These are phyloP conservation scores for Bombylius major DNA, from an alignment of 2,888 invertebrate species.

Conservation along the genomic window DNA sequence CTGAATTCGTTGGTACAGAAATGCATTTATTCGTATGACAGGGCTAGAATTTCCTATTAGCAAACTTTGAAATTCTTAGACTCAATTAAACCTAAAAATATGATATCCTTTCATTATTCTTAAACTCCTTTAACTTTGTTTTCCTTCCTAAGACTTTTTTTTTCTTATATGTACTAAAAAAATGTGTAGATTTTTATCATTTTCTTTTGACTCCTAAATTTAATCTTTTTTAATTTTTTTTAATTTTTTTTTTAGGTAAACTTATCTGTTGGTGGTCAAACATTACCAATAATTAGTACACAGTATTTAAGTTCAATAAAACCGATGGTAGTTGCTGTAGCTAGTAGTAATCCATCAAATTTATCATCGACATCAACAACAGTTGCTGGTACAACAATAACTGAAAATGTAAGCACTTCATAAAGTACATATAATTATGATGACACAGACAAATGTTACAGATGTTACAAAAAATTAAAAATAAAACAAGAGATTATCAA, in stretches of 20 bases:
- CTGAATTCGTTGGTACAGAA: no score
- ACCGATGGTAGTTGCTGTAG: slow-evolving; percentile 23
- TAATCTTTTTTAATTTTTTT: neutral
- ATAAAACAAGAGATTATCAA: no score
- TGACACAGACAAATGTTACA: no score
- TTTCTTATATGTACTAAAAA: neutral
- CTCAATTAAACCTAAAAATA: no score
- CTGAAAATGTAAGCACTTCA: slow-evolving; percentile 35
- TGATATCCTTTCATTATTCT: no score
- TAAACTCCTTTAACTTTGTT: no score
- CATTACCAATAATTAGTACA: slow-evolving; percentile 18
- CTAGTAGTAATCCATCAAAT: slow-evolving; percentile 16
- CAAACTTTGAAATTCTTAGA: no score
- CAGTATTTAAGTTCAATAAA: slow-evolving; percentile 22
- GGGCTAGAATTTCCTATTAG: no score
- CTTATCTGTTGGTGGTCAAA: slow-evolving; percentile 18
- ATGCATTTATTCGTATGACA: no score
- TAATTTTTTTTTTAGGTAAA: slow-evolving; percentile 15
- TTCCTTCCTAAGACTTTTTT: no score
- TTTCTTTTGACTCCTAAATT: neutral
- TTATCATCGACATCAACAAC: slow-evolving; percentile 20
- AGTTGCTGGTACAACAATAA: slow-evolving; percentile 32
- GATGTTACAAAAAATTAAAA: no score
- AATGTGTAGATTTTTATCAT: neutral
- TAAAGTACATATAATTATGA: slow-evolving; percentile 16